phyloP scores from a whole-genome alignment of 2,888 invertebrate species.

The Rhagonycha fulva region DNA sequence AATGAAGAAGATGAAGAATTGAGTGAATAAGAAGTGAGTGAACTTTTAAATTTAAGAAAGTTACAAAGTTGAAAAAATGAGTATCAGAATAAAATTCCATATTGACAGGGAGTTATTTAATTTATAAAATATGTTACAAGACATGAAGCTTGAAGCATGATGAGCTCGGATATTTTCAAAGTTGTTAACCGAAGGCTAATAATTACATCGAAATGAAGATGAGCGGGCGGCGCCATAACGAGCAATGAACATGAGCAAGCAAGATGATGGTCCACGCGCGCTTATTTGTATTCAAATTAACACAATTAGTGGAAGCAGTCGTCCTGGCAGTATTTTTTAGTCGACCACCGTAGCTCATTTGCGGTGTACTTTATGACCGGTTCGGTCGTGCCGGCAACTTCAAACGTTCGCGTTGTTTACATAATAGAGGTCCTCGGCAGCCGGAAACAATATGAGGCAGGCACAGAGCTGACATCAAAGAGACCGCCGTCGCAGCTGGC shows the following conservation, averaged over 20 bases:
- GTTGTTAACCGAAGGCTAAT: conserved; percentile 25
- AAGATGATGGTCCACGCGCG: conserved; percentile 36
- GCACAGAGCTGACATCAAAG: conserved; percentile 55
- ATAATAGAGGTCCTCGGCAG: conserved; percentile 71
- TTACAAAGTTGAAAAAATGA: background rate
- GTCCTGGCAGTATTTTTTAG: conserved; percentile 27
- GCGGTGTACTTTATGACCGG: conserved; percentile 55
- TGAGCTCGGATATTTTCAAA: conserved; percentile 22
- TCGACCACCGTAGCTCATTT: conserved; percentile 45
- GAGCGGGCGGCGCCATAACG: conserved; percentile 24
- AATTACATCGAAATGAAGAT: conserved; percentile 24
- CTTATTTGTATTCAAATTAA: conserved; percentile 45
- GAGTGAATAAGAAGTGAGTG: background rate
- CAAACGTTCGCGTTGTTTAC: conserved; percentile 70
- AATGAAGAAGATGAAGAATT: background rate
- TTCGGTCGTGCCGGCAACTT: conserved; percentile 59
- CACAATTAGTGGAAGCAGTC: conserved; percentile 40
- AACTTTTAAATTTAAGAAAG: background rate
- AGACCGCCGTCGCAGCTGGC: conserved; percentile 42
- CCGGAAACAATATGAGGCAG: conserved; percentile 58
- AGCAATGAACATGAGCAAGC: conserved; percentile 20
- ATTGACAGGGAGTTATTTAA: conserved; percentile 8
- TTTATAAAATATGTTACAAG: conserved; percentile 19
- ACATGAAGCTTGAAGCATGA: conserved; percentile 13
- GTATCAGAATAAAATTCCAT: background rate